Base-by-base conservation (phyloP, 2,797 vertebrate species). In the Lophotriccus pileatus region DNA sequence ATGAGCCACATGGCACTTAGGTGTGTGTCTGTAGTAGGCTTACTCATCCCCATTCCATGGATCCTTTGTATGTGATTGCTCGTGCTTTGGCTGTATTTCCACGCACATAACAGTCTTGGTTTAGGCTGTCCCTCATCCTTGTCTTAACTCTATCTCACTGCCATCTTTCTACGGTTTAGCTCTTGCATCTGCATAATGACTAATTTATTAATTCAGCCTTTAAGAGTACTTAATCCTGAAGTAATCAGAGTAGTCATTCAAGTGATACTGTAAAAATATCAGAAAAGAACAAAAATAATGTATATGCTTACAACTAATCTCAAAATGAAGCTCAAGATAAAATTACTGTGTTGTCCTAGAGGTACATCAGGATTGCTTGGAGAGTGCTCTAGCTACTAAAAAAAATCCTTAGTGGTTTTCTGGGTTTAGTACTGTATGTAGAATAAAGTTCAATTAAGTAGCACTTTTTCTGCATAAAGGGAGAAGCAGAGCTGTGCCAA, bases 41-140 rank as follows among this genome's bases (percentile, higher is more conserved):
- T 63, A 64, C 41, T 60, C 19, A 47, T 34, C 20, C 43, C 10
- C 2, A 1, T 50, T 41, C 17, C 0, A 0, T 37, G 27, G 14
- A 39, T 55, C 30, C 46, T 66, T 69, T 23, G 14, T 67, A 8
- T 68, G 24, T 56, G 47, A 69, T 23, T 7, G n/a, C 28, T 78
- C 5, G 0, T 69, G 21, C 52, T 66, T 52, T 75, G 30, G 27
- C 25, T n/a, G 10, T 58, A 7, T 55, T 70, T 78, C 49, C 32
- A 28, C 41, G 16, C n/a, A 7, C 32, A 2, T 24, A 21, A 62
- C 6, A 47, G 37, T 56, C 28, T 62, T 21, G 14, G 34, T 44
- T 23, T 49, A 19, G 22, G 13, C 13, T 44, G 36, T 56, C 23
- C 12, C 9, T 63, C 12, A 14, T 23, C 24, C 7, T 32, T 32